These are phyloP conservation scores for Sarcophaga rosellei DNA, from an alignment of 2,888 invertebrate genomes.

Conservation along the genomic window DNA sequence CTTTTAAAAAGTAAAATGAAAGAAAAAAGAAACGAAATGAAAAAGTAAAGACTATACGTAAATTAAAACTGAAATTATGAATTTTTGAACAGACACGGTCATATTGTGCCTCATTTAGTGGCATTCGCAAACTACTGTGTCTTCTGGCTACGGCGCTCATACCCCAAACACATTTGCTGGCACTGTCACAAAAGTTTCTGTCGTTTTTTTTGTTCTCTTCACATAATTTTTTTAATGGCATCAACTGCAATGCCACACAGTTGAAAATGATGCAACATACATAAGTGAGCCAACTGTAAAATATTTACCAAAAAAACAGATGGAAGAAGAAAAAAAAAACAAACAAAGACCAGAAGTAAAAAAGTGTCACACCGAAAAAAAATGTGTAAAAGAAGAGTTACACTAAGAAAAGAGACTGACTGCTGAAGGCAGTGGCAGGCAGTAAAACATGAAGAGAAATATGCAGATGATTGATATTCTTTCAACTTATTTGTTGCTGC, in stretches of 20 bases:
- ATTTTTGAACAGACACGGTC: conserved; percentile 50
- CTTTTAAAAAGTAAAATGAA: neutral
- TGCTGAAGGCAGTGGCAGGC: conserved; percentile 20
- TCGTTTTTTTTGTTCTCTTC: conserved; percentile 1
- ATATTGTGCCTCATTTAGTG: conserved; percentile 45
- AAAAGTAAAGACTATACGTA: conserved; percentile 1
- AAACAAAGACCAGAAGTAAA: neutral
- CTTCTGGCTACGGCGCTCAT: conserved; percentile 27
- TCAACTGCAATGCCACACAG: conserved; percentile 48
- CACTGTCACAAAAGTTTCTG: conserved; percentile 34
- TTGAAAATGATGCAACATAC: conserved; percentile 37
- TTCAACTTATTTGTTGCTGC: conserved; percentile 48
- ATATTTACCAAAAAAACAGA: conserved; percentile 9
- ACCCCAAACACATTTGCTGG: conserved; percentile 22
- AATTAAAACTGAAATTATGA: conserved; percentile 52
- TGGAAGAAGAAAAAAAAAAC: too few relatives aligned
- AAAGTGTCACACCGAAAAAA: conserved; percentile 55
- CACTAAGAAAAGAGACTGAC: neutral
- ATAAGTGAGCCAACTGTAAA: conserved; percentile 37
- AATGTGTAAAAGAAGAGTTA: conserved; percentile 47
- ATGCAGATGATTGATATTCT: conserved; percentile 64
- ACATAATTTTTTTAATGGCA: conserved; percentile 50
- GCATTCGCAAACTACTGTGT: conserved; percentile 17
- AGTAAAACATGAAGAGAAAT: conserved; percentile 25
- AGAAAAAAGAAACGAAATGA: neutral